These are phyloP conservation scores for Forficula auricularia DNA, from an alignment of 1,140 invertebrate species.

Conservation along the genomic window DNA sequence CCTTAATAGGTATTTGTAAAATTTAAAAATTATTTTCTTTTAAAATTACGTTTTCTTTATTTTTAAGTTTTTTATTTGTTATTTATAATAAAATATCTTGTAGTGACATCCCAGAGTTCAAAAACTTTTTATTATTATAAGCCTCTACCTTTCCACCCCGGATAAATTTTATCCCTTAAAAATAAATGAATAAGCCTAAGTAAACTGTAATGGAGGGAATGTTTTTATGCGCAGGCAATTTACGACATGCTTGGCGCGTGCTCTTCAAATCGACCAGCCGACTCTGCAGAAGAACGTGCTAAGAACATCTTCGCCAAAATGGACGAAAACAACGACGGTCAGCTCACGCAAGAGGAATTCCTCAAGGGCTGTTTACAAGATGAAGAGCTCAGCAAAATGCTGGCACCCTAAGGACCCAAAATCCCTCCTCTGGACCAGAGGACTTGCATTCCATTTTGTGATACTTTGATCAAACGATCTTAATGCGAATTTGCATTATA, in stretches of 20 bases:
- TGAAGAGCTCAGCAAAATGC: constrained; percentile 88
- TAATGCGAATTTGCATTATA: too few relatives aligned
- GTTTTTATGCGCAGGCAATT: constrained; percentile 57
- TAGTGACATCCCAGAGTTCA: too few relatives aligned
- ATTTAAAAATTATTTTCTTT: too few relatives aligned
- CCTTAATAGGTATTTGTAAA: too few relatives aligned
- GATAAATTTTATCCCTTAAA: too few relatives aligned
- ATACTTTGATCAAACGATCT: constrained; percentile 2
- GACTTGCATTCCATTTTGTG: constrained; percentile 10
- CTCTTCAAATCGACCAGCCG: constrained; percentile 77
- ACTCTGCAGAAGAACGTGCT: constrained; percentile 87
- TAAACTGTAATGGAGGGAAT: too few relatives aligned
- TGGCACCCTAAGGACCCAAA: constrained; percentile 58
- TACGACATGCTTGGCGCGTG: constrained; percentile 96
- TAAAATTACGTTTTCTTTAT: too few relatives aligned
- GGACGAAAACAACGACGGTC: constrained; percentile 97
- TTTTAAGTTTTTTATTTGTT: too few relatives aligned
- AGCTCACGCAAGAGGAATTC: constrained; percentile 96
- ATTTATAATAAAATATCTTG: too few relatives aligned
- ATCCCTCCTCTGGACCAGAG: constrained; percentile 6
- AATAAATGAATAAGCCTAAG: too few relatives aligned
- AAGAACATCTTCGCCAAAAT: constrained; percentile 98
- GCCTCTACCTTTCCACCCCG: too few relatives aligned
- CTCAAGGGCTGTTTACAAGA: constrained; percentile 97
- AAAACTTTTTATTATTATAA: too few relatives aligned